phyloP scores from a whole-genome alignment of 2,888 invertebrate species.

The Phyllotreta striolata region DNA sequence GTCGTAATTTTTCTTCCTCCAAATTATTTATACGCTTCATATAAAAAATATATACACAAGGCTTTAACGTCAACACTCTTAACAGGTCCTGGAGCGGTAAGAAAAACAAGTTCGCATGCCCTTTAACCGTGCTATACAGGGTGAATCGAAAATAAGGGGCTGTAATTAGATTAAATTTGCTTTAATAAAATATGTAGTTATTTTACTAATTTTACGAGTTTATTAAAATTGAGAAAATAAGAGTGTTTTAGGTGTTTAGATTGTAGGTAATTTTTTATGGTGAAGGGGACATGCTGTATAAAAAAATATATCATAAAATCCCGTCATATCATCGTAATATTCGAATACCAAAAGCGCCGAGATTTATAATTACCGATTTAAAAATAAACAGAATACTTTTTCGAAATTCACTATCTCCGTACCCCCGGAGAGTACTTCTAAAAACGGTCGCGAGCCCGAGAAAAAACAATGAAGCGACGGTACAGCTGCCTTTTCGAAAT shows the following conservation, averaged over 20 bases:
- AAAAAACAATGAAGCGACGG: slow-evolving; percentile 47
- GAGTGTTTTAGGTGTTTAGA: too few species aligned
- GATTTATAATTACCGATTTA: slow-evolving; percentile 27
- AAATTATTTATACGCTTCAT: neutral
- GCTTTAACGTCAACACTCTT: slow-evolving; percentile 3
- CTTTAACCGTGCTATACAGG: neutral
- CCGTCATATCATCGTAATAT: too few species aligned
- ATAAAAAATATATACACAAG: slow-evolving; percentile 1
- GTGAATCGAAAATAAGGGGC: neutral
- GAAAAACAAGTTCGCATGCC: slow-evolving; percentile 5
- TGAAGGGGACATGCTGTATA: too few species aligned
- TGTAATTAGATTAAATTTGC: too few species aligned
- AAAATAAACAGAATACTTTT: slow-evolving; percentile 26
- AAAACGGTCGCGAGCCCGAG: slow-evolving; percentile 49
- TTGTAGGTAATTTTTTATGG: too few species aligned
- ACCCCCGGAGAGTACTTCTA: slow-evolving; percentile 47
- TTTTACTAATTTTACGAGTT: too few species aligned
- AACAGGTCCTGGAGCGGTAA: slow-evolving; percentile 12
- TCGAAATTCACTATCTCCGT: slow-evolving; percentile 23
- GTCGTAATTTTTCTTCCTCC: neutral
- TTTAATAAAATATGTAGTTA: too few species aligned
- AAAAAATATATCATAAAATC: too few species aligned
- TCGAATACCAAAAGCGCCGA: slow-evolving; percentile 6
- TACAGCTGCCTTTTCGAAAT: slow-evolving; percentile 48
- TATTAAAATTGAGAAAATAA: too few species aligned